Percentiles rank a stretch among this genome's conserved stretches.
Evolutionary conservation across 1,140 invertebrate genomes (phyloP).

Genomic region (Dreissena polymorpha): DNA sequence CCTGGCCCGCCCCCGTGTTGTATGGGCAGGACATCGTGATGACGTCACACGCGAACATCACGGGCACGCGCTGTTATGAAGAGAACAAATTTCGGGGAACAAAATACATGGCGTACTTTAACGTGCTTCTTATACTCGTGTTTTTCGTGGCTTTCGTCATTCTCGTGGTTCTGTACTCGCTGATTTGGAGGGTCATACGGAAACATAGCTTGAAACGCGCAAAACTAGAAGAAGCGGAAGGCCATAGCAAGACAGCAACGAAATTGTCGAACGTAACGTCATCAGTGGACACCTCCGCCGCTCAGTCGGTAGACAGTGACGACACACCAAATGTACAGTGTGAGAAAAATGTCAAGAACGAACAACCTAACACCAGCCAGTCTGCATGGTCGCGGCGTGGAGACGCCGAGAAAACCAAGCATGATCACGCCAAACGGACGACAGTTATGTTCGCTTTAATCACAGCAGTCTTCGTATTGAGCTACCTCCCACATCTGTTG

Average conservation of each 20-base stretch:
- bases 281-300: too few species aligned
- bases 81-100: constrained; percentile 35
- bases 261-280: too few species aligned
- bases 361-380: constrained; percentile 12
- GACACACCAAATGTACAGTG: too few species aligned
- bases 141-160: constrained; percentile 50
- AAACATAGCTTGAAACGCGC: constrained; percentile 40
- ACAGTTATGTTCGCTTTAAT: constrained; percentile 67
- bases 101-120: constrained; percentile 49
- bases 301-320: too few species aligned
- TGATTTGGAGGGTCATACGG: constrained; percentile 59
- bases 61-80: constrained; percentile 47
- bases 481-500: constrained; percentile 66
- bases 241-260: neutral
- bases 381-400: neutral
- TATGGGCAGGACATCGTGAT: constrained; percentile 49
- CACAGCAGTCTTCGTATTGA: constrained; percentile 64
- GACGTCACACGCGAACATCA: constrained; percentile 15
- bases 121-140: constrained; percentile 36
- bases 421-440: constrained; percentile 44
- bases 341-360: neutral
- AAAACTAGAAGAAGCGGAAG: neutral
- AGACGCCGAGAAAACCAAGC: constrained; percentile 6
- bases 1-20: constrained; percentile 63
- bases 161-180: constrained; percentile 58